A percentile compares a stretch with the other conserved stretches of the same genome.
These are phyloP conservation scores for Brachyopa scutellaris DNA, from an alignment of 2,888 invertebrate species.

Conservation along the genomic window DNA sequence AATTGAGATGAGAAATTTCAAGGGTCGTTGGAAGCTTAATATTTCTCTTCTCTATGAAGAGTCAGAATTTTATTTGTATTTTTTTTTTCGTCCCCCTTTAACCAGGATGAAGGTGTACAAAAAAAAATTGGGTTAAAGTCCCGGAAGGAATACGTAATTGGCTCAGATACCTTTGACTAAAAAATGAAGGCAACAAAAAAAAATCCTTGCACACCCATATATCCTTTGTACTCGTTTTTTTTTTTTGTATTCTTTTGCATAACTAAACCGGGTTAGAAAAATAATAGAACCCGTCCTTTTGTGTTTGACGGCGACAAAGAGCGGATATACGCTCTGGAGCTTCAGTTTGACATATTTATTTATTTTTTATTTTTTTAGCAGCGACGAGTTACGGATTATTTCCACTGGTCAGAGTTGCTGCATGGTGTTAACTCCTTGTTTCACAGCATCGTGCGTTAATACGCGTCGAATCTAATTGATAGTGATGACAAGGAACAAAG, in stretches of 20 bases:
- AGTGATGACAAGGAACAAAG: conserved; percentile 18
- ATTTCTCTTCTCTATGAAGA: conserved; percentile 1
- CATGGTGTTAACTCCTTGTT: conserved; percentile 22
- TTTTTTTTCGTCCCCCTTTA: neutral
- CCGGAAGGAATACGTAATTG: conserved; percentile 65
- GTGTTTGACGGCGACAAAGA: conserved; percentile 23
- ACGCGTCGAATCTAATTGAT: conserved; percentile 37
- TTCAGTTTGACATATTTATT: conserved; percentile 46
- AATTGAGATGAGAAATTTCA: conserved; percentile 33
- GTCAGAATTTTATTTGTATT: conserved; percentile 30
- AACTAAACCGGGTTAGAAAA: conserved; percentile 48
- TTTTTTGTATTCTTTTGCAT: neutral
- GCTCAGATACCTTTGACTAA: conserved; percentile 55
- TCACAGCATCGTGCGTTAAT: neutral
- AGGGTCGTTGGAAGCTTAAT: conserved; percentile 39
- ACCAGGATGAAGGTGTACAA: conserved; percentile 15
- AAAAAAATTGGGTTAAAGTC: conserved; percentile 62
- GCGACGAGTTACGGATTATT: conserved; percentile 22
- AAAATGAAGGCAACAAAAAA: neutral
- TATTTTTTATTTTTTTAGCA: neutral
- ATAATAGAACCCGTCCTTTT: conserved; percentile 29
- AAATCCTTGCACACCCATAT: conserved; percentile 11
- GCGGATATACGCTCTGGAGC: conserved; percentile 10
- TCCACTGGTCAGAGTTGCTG: neutral
- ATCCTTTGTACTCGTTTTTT: conserved; percentile 19